Percentiles rank a stretch among this genome's conserved stretches.
Conservation (phyloP, 2,113 vertebrate genomes). For the Lagenorhynchus albirostris region DNA sequence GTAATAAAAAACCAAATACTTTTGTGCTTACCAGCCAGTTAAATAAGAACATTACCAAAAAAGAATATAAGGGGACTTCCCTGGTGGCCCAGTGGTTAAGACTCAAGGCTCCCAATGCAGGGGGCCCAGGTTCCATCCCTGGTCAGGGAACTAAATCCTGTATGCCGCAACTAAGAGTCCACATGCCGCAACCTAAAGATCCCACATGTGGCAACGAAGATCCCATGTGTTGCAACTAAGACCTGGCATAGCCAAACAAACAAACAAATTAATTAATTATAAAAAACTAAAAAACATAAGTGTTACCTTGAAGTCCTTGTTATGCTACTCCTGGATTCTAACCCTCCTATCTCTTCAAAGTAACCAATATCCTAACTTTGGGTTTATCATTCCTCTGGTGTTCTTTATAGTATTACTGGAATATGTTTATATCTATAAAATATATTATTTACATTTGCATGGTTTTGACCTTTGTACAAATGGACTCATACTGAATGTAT, state of each 20-base stretch:
- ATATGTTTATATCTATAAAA: constrained; percentile 22
- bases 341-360: neutral
- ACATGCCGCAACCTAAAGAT: no score
- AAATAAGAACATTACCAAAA: neutral
- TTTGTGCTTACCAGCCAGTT: neutral
- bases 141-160: no score
- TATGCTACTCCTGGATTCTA: neutral
- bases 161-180: no score
- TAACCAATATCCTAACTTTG: neutral
- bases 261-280: no score
- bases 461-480: neutral
- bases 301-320: neutral
- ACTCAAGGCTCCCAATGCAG: no score
- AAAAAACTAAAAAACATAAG: neutral
- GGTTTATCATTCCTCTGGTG: neutral
- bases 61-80: neutral
- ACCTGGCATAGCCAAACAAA: no score
- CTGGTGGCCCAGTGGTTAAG: no score
- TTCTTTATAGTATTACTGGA: neutral
- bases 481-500: neutral
- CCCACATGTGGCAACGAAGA: no score
- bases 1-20: neutral
- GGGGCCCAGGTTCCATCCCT: no score
- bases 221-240: no score
- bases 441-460: neutral